A percentile compares a stretch with the other conserved stretches of the same genome.
phyloP scores from a whole-genome alignment of 2,797 vertebrate species.

The Tragelaphus eurycerus region DNA sequence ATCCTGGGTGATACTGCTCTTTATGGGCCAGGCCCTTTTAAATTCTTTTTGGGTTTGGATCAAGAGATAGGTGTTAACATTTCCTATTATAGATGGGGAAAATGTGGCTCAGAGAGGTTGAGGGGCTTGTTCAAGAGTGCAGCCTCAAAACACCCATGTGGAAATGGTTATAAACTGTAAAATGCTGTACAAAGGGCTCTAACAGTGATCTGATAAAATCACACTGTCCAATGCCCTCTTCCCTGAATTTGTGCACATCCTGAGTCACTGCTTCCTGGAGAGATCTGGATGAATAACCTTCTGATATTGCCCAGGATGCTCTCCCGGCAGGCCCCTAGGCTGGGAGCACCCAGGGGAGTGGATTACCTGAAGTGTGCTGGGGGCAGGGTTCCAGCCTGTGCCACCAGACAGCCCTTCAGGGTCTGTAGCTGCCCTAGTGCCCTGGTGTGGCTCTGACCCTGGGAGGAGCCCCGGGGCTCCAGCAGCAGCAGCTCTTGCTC shows the following conservation, averaged over 20 bases:
- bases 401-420: constrained; percentile 89
- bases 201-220: background rate
- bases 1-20: background rate
- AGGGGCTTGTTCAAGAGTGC: background rate
- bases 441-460: constrained; percentile 84
- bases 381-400: constrained; percentile 59
- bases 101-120: background rate
- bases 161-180: background rate
- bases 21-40: background rate
- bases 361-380: constrained; percentile 75
- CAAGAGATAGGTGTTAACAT: background rate
- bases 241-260: background rate
- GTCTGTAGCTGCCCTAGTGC: constrained; percentile 89
- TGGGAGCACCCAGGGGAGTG: background rate
- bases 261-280: background rate
- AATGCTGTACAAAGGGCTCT: background rate
- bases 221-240: background rate
- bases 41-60: background rate
- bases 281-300: background rate
- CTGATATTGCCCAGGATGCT: background rate
- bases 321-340: background rate
- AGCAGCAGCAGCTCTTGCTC: constrained; percentile 89
- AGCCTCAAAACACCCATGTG: background rate
- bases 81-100: background rate
- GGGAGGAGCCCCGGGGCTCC: constrained; percentile 86